Evolutionary conservation across 1,140 invertebrate genomes (phyloP).

Genomic region (Drosophila repletoides): DNA sequence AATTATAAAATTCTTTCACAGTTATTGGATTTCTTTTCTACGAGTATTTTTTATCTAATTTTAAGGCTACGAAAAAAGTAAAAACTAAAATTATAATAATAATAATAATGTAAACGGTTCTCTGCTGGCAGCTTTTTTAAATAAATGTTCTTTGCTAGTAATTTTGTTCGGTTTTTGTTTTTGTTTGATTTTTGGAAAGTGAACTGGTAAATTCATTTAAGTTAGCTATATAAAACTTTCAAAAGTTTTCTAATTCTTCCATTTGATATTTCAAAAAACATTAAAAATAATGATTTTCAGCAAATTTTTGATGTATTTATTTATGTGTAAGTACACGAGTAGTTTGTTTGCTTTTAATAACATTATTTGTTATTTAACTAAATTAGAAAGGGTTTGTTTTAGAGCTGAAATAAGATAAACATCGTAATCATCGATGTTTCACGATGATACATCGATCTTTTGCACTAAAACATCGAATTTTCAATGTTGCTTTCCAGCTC

Average conservation of each 20-base stretch:
- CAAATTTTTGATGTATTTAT: slow-evolving; percentile 41
- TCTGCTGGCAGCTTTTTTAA: too few relatives aligned
- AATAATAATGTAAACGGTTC: background rate
- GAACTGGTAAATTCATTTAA: background rate
- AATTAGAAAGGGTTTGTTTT: slow-evolving; percentile 7
- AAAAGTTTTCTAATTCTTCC: background rate
- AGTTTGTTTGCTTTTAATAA: slow-evolving; percentile 10
- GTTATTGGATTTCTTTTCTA: slow-evolving; percentile 36
- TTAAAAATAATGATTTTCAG: slow-evolving; percentile 43
- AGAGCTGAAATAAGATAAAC: too few relatives aligned
- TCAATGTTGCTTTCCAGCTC: too few relatives aligned
- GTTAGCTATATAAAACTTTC: background rate
- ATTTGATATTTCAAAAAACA: slow-evolving; percentile 8
- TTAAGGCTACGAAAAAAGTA: background rate
- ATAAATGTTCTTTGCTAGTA: too few relatives aligned
- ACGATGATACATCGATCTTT: too few relatives aligned
- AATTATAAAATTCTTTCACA: slow-evolving; percentile 75
- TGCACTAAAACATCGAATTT: too few relatives aligned
- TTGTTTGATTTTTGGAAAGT: background rate
- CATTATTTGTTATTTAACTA: slow-evolving; percentile 9
- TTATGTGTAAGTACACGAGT: background rate
- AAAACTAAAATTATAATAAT: background rate
- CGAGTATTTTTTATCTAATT: slow-evolving; percentile 10
- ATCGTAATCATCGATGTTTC: too few relatives aligned
- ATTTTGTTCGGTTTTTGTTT: too few relatives aligned